Conservation (phyloP, 2,113 vertebrate species). For the Heterochromis multidens region DNA sequence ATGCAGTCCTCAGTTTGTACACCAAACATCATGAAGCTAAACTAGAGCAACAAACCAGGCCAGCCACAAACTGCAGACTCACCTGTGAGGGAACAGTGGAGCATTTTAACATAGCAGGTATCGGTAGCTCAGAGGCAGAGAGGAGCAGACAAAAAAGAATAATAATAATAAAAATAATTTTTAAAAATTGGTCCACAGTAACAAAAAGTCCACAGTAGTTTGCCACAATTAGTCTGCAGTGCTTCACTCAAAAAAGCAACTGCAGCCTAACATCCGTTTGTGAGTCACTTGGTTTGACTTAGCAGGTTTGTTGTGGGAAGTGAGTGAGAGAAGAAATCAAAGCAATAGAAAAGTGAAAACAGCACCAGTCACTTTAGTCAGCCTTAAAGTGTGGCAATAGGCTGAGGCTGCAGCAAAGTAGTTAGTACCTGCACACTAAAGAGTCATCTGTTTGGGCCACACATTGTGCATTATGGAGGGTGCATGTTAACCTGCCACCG, state of each 20-base stretch:
- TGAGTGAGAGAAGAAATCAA: not conserved
- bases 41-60: not conserved
- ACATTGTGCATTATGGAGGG: not conserved
- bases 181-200: not conserved
- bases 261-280: not conserved
- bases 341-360: not conserved
- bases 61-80: not conserved
- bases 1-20: not conserved
- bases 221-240: not conserved
- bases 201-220: not conserved
- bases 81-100: not conserved
- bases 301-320: not conserved
- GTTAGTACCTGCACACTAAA: not conserved
- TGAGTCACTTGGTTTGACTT: not conserved
- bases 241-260: not conserved
- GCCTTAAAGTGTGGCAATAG: not conserved
- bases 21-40: not conserved
- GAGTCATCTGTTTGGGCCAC: not conserved
- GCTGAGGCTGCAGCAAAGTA: not conserved
- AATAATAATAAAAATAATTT: not conserved
- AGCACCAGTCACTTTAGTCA: not conserved
- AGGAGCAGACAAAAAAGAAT: not conserved
- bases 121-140: not conserved
- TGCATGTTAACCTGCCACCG: not conserved
- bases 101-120: not conserved